Base-by-base conservation (phyloP, 2,888 invertebrate genomes). In the Meliscaeva auricollis region DNA sequence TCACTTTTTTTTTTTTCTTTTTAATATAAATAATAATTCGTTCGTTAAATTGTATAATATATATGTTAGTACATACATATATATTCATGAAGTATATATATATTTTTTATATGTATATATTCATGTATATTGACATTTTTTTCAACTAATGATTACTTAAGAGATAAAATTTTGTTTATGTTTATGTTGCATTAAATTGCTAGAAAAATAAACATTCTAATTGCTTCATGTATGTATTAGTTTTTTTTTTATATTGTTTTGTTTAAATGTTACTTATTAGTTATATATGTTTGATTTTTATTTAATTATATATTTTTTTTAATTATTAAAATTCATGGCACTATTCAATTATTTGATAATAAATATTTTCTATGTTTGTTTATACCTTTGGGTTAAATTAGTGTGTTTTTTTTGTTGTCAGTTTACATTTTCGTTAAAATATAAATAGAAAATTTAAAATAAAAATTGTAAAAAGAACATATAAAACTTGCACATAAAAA, bases 151-250 rank as follows among this genome's bases (percentile, higher is more conserved):
- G 20, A 46, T 69, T 64, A 48, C 77, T 82, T 87, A 82, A 58
- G 72, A 73, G 64, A 74, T 74, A 72, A 41, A 72, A 48, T 78
- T 50, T 81, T n/a, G 17, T 22, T 58, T 69, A 81, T 73, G 77
- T 87, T 87, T 84, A 82, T 87, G 87, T 85, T 82, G 75, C 80
- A 87, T 90, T 90, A 91, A 91, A 90, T 89, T 89, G 88, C 90
- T 91, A 91, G 88, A 91, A 91, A 91, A 91, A 91, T 91, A 91
- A 91, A 90, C 88, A 88, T 88, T 89, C 88, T 89, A 89, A 90
- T 90, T 90, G 90, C 90, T 90, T 88, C 87, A 88, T 89, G 88
- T 88, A 87, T 88, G 87, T 88, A 87, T 87, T 56, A 78, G 72
- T 70, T 79, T 50, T 74, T 75, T 44, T 62, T 68, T 72, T 54